phyloP scores from a whole-genome alignment of 2,888 invertebrate genomes.

The Boloria euphrosyne region DNA sequence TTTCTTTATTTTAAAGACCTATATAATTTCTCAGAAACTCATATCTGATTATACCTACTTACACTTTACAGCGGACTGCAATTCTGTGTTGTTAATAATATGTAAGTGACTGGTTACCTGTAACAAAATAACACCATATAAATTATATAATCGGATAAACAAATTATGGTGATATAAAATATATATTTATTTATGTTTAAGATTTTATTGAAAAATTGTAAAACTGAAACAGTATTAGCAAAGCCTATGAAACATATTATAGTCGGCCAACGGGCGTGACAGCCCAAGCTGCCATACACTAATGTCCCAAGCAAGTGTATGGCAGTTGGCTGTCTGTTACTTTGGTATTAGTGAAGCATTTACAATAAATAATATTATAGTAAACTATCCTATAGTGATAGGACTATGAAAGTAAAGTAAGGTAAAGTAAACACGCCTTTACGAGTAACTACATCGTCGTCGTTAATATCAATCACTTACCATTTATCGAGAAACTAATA shows the following conservation, averaged over 20 bases:
- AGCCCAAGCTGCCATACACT: too few species aligned
- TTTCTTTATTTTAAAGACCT: too few species aligned
- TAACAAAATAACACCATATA: constrained; percentile 14
- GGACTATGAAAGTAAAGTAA: constrained; percentile 8
- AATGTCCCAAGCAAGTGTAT: too few species aligned
- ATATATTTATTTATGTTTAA: too few species aligned
- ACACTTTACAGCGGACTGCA: constrained; percentile 4
- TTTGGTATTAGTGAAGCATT: neutral
- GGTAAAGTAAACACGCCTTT: neutral
- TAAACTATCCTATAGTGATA: neutral
- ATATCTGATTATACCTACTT: neutral
- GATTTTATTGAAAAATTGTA: too few species aligned
- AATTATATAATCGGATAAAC: neutral
- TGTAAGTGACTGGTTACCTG: neutral
- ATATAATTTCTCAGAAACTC: too few species aligned
- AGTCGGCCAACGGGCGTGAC: too few species aligned
- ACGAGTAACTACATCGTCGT: neutral
- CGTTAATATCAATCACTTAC: constrained; percentile 11
- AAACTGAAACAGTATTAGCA: neutral
- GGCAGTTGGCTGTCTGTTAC: too few species aligned
- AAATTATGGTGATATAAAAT: too few species aligned
- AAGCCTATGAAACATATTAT: too few species aligned
- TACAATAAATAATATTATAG: neutral
- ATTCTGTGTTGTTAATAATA: neutral
- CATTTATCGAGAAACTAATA: constrained; percentile 14